Base-by-base conservation (phyloP, 2,888 invertebrate species). In the Synanthedon vespiformis region DNA sequence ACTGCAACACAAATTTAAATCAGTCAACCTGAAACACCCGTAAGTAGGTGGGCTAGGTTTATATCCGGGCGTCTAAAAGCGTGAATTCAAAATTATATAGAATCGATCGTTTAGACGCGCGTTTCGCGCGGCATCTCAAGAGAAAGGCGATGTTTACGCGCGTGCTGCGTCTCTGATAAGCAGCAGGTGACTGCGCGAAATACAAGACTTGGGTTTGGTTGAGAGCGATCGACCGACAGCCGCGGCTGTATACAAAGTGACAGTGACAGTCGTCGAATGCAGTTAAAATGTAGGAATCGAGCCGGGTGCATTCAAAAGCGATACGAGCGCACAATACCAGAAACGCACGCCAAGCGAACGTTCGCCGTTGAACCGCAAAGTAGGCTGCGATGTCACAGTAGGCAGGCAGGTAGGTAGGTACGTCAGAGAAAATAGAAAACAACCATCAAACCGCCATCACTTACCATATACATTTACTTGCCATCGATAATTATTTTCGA, bases 341-440 rank as follows among this genome's bases (percentile, higher is more conserved):
- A 44, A n/a, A 14, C 44, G n/a, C 11, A 12, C 22, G 48, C 51
- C 10, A 50, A 27, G 52, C 40, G 18, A 34, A 34, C 18, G 18
- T 22, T 34, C 52, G 48, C 22, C 22, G 63, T 62, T 66, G 67
- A 65, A 67, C 64, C 56, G 54, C 69, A 64, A 74, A 78, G 73
- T 77, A 76, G 77, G 77, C 68, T 73, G 77, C 74, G 61, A 77
- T 77, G 80, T 75, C 80, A 78, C 68, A 66, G 65, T 22, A 22
- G 22, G 4, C 4, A 22, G 22, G 22, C 4, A 18, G 2, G 16
- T 16, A 16, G 18, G 18, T 22, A 22, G 22, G 5, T 61, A 68
- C 64, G 67, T 65, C 70, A 75, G 80, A 76, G 79, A 82, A 80
- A 80, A 77, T 67, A 78, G 77, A 78, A 77, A 81, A 76, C 74